Conservation (phyloP, 2,113 vertebrate species). For the Meles meles region DNA sequence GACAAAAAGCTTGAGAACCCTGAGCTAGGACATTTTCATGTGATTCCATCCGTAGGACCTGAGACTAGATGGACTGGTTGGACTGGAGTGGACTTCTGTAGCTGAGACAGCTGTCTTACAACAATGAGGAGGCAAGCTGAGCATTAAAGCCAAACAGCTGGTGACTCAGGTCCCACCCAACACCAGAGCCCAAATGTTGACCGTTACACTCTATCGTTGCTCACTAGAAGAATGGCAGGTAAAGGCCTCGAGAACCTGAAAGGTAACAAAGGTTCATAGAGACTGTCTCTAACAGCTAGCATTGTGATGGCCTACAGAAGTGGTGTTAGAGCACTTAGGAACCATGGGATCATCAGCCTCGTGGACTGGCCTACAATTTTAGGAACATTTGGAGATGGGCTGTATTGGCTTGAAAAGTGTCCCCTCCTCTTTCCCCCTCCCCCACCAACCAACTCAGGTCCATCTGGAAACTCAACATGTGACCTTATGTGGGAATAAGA, state of each 20-base stretch:
- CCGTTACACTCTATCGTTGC: accelerated
- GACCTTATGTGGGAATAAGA: background rate
- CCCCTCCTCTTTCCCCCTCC: no score
- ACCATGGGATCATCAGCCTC: background rate
- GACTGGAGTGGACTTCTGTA: background rate
- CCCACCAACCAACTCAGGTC: background rate
- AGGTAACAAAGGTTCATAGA: background rate
- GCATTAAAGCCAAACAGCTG: background rate
- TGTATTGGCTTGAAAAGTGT: background rate
- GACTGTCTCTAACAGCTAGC: background rate
- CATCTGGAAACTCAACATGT: background rate
- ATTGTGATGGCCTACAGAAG: background rate
- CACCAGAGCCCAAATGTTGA: background rate
- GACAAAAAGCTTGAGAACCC: background rate
- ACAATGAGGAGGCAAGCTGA: background rate
- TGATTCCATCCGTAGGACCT: background rate
- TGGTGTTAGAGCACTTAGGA: background rate
- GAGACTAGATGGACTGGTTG: background rate
- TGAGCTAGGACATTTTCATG: background rate
- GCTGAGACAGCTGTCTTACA: background rate
- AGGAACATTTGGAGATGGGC: background rate
- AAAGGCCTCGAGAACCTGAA: background rate
- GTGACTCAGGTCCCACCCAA: background rate
- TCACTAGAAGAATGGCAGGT: background rate
- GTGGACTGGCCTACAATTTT: background rate